phyloP scores from a whole-genome alignment of 2,113 vertebrate genomes.

The Xiphophorus maculatus region DNA sequence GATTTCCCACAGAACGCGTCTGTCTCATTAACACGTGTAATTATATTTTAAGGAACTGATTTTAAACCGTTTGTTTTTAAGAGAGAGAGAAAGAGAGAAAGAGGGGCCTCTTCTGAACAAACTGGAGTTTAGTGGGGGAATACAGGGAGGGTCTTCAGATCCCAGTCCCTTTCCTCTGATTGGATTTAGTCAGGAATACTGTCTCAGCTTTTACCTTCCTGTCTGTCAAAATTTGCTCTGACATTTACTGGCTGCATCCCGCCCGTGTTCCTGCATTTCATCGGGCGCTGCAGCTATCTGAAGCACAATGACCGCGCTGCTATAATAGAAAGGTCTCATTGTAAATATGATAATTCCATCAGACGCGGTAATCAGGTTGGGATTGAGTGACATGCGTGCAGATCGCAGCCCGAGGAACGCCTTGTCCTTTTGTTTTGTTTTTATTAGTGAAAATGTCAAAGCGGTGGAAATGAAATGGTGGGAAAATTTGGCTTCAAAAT shows the following conservation, averaged over 20 bases:
- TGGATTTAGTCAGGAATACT: slow-evolving; percentile 40
- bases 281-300: slow-evolving; percentile 30
- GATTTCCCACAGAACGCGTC: slow-evolving; percentile 13
- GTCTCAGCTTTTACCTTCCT: slow-evolving; percentile 15
- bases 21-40: slow-evolving; percentile 1
- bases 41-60: slow-evolving; percentile 1
- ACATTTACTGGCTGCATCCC: slow-evolving; percentile 63
- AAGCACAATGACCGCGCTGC: slow-evolving; percentile 40
- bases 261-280: slow-evolving; percentile 31
- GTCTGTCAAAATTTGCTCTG: slow-evolving; percentile 57
- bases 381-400: slow-evolving; percentile 37
- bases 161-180: slow-evolving; percentile 37
- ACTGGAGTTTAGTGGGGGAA: neutral
- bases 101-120: neutral
- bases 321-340: slow-evolving; percentile 59
- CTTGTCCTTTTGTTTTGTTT: slow-evolving; percentile 23
- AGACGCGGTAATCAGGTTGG: slow-evolving; percentile 50
- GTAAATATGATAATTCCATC: slow-evolving; percentile 66
- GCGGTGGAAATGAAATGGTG: slow-evolving; percentile 1
- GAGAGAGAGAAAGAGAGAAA: neutral
- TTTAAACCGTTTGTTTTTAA: neutral
- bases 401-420: neutral
- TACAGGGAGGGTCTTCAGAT: slow-evolving; percentile 20
- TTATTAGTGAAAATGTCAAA: slow-evolving; percentile 47
- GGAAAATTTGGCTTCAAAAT: neutral